These are phyloP conservation scores for Andrena bucephala DNA, from an alignment of 2,888 invertebrate species.

Conservation along the genomic window DNA sequence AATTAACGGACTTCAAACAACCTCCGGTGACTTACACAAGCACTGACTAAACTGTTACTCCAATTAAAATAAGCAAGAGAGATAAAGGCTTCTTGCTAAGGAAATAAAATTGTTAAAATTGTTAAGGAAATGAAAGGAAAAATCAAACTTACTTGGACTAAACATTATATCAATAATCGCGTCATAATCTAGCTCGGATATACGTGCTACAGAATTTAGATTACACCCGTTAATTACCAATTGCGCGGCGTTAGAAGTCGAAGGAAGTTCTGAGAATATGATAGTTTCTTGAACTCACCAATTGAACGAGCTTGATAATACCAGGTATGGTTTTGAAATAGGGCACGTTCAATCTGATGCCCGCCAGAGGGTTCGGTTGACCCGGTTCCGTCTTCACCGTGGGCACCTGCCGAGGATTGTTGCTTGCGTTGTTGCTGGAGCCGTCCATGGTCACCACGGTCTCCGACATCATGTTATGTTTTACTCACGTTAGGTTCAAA, in stretches of 20 bases:
- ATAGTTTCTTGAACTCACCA: slow-evolving; percentile 88
- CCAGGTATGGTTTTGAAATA: slow-evolving; percentile 94
- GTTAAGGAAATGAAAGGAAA: too few species aligned
- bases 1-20: background rate
- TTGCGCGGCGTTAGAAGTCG: too few species aligned
- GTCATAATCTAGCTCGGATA: too few species aligned
- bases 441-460: slow-evolving; percentile 93
- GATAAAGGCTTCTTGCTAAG: too few species aligned
- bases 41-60: too few species aligned
- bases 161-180: too few species aligned
- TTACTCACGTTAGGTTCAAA: slow-evolving; percentile 30
- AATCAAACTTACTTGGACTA: too few species aligned
- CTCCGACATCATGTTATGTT: slow-evolving; percentile 90
- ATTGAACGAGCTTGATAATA: slow-evolving; percentile 91
- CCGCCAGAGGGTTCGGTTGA: slow-evolving; percentile 87
- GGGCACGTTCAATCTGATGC: slow-evolving; percentile 91
- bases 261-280: background rate
- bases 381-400: slow-evolving; percentile 86
- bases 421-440: slow-evolving; percentile 86
- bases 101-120: too few species aligned
- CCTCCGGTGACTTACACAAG: too few species aligned
- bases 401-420: slow-evolving; percentile 82
- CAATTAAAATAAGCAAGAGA: too few species aligned
- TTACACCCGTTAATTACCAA: background rate
- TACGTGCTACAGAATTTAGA: background rate